Evolutionary conservation across 2,113 vertebrate species (phyloP), one percentile per base, ranked within the genome.

Genomic region (Raphicerus campestris): DNA sequence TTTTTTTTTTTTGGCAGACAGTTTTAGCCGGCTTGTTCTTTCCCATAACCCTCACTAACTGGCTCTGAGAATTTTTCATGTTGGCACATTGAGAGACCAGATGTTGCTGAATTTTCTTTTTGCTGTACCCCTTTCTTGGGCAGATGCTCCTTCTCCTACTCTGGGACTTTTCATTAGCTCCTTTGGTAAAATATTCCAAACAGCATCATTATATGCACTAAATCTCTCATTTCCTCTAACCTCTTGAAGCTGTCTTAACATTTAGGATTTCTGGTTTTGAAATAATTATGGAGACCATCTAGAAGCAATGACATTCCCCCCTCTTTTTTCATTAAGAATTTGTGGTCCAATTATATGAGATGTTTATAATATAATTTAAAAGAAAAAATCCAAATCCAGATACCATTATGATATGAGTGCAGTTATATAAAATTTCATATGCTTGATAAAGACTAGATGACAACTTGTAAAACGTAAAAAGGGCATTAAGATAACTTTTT

Each of bases 101-200:
- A 89, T 98, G 91, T 97, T 97, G 84, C 89, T 89, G 39, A 92
- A 82, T 92, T 94, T 97, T 89, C 80, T 97, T 63, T 91, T 85
- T 63, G 42, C 63, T 49, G 1, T 70, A 89, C 86, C 47, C 58
- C 45, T 92, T 51, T 49, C 89, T 90, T 89, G 35, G 63, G 47
- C 96, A 96, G 95, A 89, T 95, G 86, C 89, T 96, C 20, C 73
- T 51, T 66, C 83, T 94, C 63, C 89, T 80, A 53, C 45, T 53
- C 92, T 75, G 87, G 39, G 80, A 81, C 66, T 87, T 88, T 32
- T 47, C 61, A 47, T 94, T 91, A 91, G 39, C 73, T 93, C 87
- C 47, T 92, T 58, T 26, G 26, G 22, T 95, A 87, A 82, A 92
- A 56, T 32, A 61, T 45, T 66, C n/a, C 24, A 75, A 24, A 16